Evolutionary conservation across 2,797 vertebrate genomes (phyloP).

Genomic region (Mionectes olivaceus): DNA sequence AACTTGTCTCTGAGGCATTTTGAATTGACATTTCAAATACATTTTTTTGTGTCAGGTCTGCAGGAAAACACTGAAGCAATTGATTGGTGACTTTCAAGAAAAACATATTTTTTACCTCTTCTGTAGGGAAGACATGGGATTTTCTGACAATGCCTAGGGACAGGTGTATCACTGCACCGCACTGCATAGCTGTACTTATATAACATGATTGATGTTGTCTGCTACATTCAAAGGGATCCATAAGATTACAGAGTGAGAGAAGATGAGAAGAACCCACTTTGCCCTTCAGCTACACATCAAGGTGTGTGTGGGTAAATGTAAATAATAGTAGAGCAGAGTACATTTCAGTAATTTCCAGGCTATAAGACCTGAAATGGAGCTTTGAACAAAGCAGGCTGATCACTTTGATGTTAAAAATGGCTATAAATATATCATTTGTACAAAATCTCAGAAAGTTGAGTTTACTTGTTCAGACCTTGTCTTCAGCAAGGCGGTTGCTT

Average conservation of each 20-base stretch:
- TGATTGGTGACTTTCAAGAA: background rate
- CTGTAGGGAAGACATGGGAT: background rate
- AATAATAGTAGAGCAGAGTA: background rate
- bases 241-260: background rate
- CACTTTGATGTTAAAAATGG: background rate
- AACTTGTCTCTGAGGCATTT: background rate
- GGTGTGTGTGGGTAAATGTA: background rate
- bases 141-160: background rate
- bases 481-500: background rate
- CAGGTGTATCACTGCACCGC: background rate
- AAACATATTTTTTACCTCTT: background rate
- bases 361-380: background rate
- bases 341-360: background rate
- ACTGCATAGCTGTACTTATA: background rate
- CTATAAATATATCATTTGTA: background rate
- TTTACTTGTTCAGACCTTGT: background rate
- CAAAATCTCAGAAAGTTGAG: background rate
- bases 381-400: background rate
- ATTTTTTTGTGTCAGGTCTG: background rate
- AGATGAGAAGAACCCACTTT: background rate
- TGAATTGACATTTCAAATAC: constrained; percentile 32
- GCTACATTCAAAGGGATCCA: background rate
- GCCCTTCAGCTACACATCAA: background rate
- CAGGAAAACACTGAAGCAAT: background rate
- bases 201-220: background rate